Conservation (phyloP, 2,797 vertebrate genomes). For the Lacerta viridis region DNA sequence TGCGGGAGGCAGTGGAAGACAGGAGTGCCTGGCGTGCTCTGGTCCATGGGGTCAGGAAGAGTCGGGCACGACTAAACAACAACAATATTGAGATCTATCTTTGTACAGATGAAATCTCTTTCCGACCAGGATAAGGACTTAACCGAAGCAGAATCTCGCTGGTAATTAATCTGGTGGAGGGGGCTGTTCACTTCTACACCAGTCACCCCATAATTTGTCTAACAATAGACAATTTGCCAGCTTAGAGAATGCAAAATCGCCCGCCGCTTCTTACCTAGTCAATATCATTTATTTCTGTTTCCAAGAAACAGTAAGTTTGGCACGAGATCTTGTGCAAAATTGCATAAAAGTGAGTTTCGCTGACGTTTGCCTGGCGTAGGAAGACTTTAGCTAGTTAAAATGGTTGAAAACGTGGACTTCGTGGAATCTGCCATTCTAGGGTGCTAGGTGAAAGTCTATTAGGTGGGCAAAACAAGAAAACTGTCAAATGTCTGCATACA, state of each 20-base stretch:
- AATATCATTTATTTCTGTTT: neutral
- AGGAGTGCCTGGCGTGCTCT: no score
- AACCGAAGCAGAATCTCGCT: slow-evolving; percentile 6
- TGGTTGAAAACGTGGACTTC: neutral
- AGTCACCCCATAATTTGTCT: neutral
- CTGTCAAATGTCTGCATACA: no score
- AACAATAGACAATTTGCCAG: no score
- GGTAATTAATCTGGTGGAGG: slow-evolving; percentile 44
- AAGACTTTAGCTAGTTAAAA: neutral
- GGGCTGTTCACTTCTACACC: neutral
- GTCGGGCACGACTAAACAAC: no score
- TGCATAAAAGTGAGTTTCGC: neutral
- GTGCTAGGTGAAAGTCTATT: neutral
- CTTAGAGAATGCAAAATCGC: neutral
- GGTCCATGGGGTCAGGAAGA: no score
- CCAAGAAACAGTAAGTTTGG: neutral
- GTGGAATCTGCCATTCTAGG: neutral
- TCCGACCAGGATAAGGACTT: slow-evolving; percentile 43
- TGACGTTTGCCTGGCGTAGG: no score
- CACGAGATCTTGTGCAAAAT: neutral
- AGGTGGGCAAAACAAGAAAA: neutral
- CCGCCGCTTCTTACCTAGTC: neutral
- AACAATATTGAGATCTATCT: neutral
- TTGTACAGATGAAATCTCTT: slow-evolving; percentile 23
- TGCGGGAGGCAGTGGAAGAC: no score